Conservation (phyloP, 2,797 vertebrate species). For the Sparidentex hasta region DNA sequence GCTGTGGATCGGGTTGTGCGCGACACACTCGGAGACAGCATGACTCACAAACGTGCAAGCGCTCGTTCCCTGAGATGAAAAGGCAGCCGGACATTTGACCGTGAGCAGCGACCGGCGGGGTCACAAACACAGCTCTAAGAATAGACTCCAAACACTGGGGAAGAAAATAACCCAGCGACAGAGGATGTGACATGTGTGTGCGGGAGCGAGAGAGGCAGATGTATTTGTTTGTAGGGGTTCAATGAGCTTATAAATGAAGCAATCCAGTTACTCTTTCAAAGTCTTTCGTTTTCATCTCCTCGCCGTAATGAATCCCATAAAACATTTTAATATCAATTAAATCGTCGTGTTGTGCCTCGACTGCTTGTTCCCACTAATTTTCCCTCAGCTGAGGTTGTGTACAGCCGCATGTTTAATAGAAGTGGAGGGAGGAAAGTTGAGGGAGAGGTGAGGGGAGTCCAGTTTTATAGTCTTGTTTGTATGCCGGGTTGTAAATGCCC, state of each 20-base stretch:
- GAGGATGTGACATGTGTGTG: slow-evolving; percentile 52
- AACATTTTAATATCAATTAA: slow-evolving; percentile 55
- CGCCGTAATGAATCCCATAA: slow-evolving; percentile 44
- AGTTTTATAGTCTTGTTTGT: slow-evolving; percentile 74
- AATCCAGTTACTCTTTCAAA: slow-evolving; percentile 3
- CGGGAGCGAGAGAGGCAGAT: background rate
- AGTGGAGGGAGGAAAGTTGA: slow-evolving; percentile 38
- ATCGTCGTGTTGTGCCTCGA: slow-evolving; percentile 37
- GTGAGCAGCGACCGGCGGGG: slow-evolving; percentile 51
- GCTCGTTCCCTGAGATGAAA: slow-evolving; percentile 51
- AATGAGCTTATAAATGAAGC: slow-evolving; percentile 40
- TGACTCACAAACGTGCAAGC: slow-evolving; percentile 41
- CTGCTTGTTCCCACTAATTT: slow-evolving; percentile 43
- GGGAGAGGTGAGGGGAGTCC: slow-evolving; percentile 64
- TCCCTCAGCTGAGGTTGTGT: slow-evolving; percentile 50
- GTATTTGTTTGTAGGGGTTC: slow-evolving; percentile 34
- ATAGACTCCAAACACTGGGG: slow-evolving; percentile 82
- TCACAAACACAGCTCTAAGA: slow-evolving; percentile 79
- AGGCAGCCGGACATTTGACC: slow-evolving; percentile 69
- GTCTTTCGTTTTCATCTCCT: slow-evolving; percentile 38
- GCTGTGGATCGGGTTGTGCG: slow-evolving; percentile 49
- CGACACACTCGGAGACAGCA: slow-evolving; percentile 47
- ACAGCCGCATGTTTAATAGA: slow-evolving; percentile 48
- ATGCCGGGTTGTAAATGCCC: slow-evolving; percentile 68
- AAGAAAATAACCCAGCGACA: slow-evolving; percentile 76